Conservation (phyloP, 2,113 vertebrate genomes). For the Macrotus californicus region DNA sequence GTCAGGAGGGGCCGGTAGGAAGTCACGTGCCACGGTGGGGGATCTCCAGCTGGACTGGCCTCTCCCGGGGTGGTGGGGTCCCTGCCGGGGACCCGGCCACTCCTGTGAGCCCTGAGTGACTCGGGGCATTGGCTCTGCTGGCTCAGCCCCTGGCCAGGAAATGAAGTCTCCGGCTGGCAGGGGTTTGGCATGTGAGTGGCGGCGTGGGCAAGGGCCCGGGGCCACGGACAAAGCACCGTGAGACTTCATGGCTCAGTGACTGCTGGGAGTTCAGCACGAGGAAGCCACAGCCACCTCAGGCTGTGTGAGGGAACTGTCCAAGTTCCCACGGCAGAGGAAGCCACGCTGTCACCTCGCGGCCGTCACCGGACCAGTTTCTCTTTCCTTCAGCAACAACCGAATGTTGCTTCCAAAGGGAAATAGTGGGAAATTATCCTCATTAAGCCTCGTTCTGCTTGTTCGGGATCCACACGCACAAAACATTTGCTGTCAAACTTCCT, state of each 20-base stretch:
- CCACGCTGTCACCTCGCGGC: fast-evolving
- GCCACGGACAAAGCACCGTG: neutral
- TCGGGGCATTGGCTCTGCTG: conserved; percentile 44
- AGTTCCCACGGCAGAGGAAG: conserved; percentile 20
- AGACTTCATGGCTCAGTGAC: neutral
- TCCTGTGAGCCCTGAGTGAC: neutral
- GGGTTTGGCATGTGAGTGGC: neutral
- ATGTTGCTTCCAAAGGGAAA: fast-evolving
- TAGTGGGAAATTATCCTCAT: neutral
- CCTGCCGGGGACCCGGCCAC: neutral
- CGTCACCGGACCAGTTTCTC: neutral
- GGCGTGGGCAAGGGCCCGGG: neutral
- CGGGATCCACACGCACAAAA: fast-evolving
- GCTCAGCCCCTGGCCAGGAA: conserved; percentile 68
- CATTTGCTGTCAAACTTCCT: neutral
- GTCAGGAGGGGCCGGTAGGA: neutral
- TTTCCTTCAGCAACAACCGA: neutral
- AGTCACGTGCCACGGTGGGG: fast-evolving
- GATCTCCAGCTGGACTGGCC: neutral
- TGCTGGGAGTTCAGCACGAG: neutral
- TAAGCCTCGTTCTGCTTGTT: neutral
- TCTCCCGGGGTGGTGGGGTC: conserved; percentile 57
- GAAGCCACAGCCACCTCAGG: neutral
- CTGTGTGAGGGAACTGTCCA: neutral
- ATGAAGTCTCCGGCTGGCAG: conserved; percentile 37